Base-by-base conservation (phyloP, 2,797 vertebrate species). In the Pangasius larnaudii region DNA sequence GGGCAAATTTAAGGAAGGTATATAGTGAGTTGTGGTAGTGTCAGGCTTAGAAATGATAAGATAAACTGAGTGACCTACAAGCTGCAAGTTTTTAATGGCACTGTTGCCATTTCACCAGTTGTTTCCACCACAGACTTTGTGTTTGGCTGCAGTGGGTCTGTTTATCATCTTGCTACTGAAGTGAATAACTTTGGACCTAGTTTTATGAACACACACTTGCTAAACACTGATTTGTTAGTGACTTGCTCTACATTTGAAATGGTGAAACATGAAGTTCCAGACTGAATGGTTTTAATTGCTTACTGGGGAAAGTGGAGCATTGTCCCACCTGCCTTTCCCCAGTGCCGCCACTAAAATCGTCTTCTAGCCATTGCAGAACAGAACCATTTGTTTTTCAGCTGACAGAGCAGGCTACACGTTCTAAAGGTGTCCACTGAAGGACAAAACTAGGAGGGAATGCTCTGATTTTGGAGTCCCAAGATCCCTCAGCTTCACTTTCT, bases 401-500 rank as follows among this genome's bases (percentile, higher is more conserved):
- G 58, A 79, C 81, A 49, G 59, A 77, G 42, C 46, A 69, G 71
- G 46, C 39, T 85, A 74, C 71, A 61, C 39, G 61, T 75, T 75
- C 39, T 80, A 81, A 82, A 86, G 71, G 67, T 72, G 51, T 80
- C 58, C 53, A 74, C 46, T 6, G 53, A 86, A 88, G 88, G 88
- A 86, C 84, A 85, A 63, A 86, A 74, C 59, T 84, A 65, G 65
- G 16, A 82, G 67, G 22, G 22, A 81, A 82, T 53, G 77, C 49
- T 81, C 84, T 88, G 83, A 61, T 72, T 80, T 51, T 72, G 27
- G 63, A 88, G 87, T 81, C 87, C 75, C 87, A 81, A 72, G 56
- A 22, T 88, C 83, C 84, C 84, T 56, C 13, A 67, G 74, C 58
- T 59, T 61, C 49, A 58, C 49, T 88, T 77, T 71, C 49, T 85